Conservation (phyloP, 1,140 invertebrate genomes). For the Drosophila leontia region DNA sequence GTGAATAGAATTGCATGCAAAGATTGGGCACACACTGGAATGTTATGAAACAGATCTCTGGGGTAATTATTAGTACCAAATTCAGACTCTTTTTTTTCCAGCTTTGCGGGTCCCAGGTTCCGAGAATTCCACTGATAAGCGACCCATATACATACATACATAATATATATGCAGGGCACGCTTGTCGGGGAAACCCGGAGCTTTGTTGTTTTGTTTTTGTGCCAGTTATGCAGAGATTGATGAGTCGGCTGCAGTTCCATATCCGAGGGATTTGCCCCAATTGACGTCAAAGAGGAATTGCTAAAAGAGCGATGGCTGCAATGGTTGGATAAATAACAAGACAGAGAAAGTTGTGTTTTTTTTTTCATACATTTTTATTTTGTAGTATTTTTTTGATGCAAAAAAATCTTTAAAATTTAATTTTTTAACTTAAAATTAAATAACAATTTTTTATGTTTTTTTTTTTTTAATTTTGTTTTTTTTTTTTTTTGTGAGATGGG, state of each 20-base stretch:
- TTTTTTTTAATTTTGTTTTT: conserved; percentile 14
- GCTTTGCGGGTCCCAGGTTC: conserved; percentile 2
- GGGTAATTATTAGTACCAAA: not conserved
- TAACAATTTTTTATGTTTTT: conserved; percentile 67
- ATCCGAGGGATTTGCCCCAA: conserved; percentile 29
- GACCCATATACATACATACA: conserved; percentile 11
- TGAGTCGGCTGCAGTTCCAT: conserved; percentile 14
- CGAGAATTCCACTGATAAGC: conserved; percentile 44
- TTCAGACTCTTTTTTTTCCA: not conserved
- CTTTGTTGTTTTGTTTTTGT: conserved; percentile 16
- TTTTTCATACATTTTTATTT: conserved; percentile 33
- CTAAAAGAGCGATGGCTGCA: conserved; percentile 33
- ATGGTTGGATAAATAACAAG: conserved; percentile 36
- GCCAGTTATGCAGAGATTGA: conserved; percentile 35
- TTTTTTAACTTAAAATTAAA: conserved; percentile 69
- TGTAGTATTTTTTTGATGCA: conserved; percentile 29
- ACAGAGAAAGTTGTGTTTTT: conserved; percentile 32
- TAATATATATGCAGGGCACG: conserved; percentile 9
- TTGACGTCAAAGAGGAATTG: conserved; percentile 45
- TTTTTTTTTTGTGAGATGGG: conserved; percentile 7
- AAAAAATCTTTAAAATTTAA: conserved; percentile 64
- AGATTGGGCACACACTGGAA: not conserved
- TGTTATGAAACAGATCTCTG: conserved; percentile 3
- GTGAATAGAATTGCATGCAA: not conserved
- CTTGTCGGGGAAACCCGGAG: conserved; percentile 31